Conservation (phyloP, 2,113 vertebrate species). For the Alces alces region DNA sequence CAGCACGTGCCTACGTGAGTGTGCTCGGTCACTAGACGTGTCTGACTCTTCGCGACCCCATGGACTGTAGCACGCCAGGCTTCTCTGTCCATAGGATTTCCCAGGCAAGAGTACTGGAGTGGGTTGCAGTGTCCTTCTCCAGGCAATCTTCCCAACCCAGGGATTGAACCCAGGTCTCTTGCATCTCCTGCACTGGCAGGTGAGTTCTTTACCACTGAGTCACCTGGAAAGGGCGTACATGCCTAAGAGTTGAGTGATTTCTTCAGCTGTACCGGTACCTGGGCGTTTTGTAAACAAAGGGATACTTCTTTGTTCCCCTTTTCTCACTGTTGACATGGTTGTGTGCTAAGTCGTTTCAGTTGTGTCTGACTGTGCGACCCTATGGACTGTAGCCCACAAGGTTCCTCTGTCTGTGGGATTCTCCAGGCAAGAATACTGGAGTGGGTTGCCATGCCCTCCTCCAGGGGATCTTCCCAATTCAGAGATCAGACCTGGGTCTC, state of each 20-base stretch:
- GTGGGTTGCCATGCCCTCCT: background rate
- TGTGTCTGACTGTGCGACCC: background rate
- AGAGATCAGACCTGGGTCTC: background rate
- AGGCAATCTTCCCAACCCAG: background rate
- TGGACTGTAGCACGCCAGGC: accelerated
- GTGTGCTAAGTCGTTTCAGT: background rate
- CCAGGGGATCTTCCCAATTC: background rate
- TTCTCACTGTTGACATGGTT: constrained; percentile 64
- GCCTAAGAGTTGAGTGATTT: constrained; percentile 47
- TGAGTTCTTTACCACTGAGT: background rate
- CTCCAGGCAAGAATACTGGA: background rate
- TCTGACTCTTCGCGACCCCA: background rate
- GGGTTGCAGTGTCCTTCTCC: background rate
- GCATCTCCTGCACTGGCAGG: background rate
- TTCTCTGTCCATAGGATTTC: background rate
- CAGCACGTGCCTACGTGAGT: background rate
- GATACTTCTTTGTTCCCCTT: constrained; percentile 29
- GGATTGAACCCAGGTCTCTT: background rate
- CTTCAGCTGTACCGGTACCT: constrained; percentile 49
- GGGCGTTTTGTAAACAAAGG: constrained; percentile 57
- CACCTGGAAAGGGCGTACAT: background rate
- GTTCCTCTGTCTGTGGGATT: background rate
- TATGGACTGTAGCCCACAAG: background rate
- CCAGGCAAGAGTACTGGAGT: background rate
- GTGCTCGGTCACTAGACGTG: background rate